Conservation (phyloP, 2,888 invertebrate genomes). For the Pseudanteris insignis region DNA sequence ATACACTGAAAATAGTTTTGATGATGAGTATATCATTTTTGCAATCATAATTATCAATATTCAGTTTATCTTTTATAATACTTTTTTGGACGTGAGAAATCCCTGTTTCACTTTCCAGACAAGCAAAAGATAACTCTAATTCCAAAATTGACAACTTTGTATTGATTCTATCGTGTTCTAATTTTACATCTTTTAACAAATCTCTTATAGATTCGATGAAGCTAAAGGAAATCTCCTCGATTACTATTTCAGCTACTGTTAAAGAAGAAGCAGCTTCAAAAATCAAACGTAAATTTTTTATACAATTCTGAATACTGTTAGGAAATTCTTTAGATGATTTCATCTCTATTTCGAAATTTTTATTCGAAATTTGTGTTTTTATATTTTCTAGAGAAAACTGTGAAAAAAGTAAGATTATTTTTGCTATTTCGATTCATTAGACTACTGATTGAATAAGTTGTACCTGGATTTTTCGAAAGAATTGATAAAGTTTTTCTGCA, state of each 20-base stretch:
- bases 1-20: constrained; percentile 56
- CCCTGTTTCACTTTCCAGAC: constrained; percentile 41
- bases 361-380: too few species aligned
- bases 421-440: too few species aligned
- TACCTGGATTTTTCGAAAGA: constrained; percentile 20
- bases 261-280: constrained; percentile 23
- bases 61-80: constrained; percentile 51
- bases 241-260: constrained; percentile 12
- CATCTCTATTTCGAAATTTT: too few species aligned
- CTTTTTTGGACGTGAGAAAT: constrained; percentile 49
- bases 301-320: too few species aligned
- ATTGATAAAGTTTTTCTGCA: background rate
- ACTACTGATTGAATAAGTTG: too few species aligned
- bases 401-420: too few species aligned
- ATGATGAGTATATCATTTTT: constrained; percentile 53
- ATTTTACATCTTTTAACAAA: constrained; percentile 5
- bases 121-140: constrained; percentile 49
- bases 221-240: constrained; percentile 8
- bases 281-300: constrained; percentile 16
- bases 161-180: constrained; percentile 7
- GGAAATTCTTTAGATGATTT: too few species aligned
- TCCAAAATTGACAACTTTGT: constrained; percentile 1
- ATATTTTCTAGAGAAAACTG: too few species aligned
- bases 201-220: constrained; percentile 11
- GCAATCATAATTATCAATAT: constrained; percentile 51